phyloP scores from a whole-genome alignment of 2,888 invertebrate genomes.

The Ptychoptera albimana region DNA sequence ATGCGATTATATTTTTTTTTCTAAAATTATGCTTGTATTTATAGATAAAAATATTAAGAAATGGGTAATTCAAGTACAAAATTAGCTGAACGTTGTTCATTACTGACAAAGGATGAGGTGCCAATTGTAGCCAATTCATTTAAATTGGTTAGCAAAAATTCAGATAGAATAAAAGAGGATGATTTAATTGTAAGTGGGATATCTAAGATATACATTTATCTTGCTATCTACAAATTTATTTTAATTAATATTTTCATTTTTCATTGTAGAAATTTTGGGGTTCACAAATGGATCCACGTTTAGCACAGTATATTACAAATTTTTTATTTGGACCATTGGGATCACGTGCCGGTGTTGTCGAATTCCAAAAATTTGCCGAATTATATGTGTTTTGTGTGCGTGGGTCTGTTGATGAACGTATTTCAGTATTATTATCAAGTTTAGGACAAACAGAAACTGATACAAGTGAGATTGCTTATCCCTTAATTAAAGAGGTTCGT shows the following conservation, averaged over 20 bases:
- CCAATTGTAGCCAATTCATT: constrained; percentile 45
- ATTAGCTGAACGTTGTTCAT: constrained; percentile 45
- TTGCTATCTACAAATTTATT: neutral
- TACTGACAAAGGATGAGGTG: constrained; percentile 46
- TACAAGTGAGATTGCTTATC: constrained; percentile 39
- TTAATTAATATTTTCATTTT: constrained; percentile 15
- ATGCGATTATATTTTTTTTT: no score
- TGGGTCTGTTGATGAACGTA: constrained; percentile 47
- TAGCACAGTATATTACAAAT: constrained; percentile 50
- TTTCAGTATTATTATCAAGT: constrained; percentile 39
- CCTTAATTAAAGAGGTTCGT: constrained; percentile 43
- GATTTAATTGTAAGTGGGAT: constrained; percentile 43
- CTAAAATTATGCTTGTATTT: no score
- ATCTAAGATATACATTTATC: neutral
- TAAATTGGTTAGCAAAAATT: constrained; percentile 44
- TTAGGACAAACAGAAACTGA: constrained; percentile 38
- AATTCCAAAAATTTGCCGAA: constrained; percentile 49
- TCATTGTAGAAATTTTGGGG: constrained; percentile 55
- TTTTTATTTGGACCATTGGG: constrained; percentile 45
- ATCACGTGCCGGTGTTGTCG: constrained; percentile 34
- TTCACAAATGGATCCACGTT: constrained; percentile 46
- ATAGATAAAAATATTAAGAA: no score
- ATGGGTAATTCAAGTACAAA: constrained; percentile 49
- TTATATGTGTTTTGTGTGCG: constrained; percentile 51
- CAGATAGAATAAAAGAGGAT: constrained; percentile 45